Conservation (phyloP, 2,888 invertebrate species). For the Drosophila crucigera region DNA sequence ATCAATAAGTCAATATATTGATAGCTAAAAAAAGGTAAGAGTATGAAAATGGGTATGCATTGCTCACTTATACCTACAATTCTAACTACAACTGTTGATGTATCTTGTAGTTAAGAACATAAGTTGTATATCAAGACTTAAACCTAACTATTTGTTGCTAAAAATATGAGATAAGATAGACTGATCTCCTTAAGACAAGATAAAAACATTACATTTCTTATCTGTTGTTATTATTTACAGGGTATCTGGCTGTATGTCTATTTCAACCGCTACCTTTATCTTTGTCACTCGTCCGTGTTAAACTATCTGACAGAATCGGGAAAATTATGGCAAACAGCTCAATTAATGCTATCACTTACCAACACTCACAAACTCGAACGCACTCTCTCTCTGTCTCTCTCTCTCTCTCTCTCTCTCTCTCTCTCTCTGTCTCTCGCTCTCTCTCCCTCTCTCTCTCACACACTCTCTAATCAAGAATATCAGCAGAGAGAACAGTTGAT, state of each 20-base stretch:
- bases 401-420: background rate
- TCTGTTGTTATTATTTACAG: conserved; percentile 2
- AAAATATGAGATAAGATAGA: conserved; percentile 1
- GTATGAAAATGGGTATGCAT: background rate
- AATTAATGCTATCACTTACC: conserved; percentile 42
- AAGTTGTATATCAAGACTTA: background rate
- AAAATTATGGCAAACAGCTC: conserved; percentile 30
- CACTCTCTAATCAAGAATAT: conserved; percentile 3
- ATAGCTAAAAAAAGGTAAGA: background rate
- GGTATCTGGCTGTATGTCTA: background rate
- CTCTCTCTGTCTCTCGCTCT: background rate
- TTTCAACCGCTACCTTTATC: conserved; percentile 9
- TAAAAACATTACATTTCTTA: background rate
- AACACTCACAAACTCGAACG: conserved; percentile 1
- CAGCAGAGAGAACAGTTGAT: conserved; percentile 24
- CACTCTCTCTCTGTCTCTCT: background rate
- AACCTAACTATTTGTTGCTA: background rate
- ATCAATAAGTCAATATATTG: background rate
- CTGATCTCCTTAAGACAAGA: background rate
- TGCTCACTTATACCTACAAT: background rate
- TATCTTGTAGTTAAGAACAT: background rate
- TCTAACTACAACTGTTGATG: background rate
- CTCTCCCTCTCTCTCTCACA: background rate
- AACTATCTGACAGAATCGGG: conserved; percentile 25
- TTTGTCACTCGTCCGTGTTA: conserved; percentile 16